These are phyloP conservation scores for Uloborus plumipes DNA, from an alignment of 2,888 invertebrate genomes.

Conservation along the genomic window DNA sequence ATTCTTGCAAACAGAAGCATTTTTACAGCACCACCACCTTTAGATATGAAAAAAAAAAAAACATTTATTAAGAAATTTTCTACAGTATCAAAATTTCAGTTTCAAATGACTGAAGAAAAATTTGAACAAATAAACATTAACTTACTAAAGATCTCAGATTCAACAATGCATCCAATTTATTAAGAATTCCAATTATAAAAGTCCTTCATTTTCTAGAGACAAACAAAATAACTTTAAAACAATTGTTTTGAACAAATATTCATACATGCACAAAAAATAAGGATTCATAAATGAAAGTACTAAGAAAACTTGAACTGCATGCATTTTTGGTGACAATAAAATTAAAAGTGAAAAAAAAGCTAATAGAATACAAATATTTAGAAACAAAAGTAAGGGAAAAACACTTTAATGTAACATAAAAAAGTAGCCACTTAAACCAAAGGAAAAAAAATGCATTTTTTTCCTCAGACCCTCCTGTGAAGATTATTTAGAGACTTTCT, in stretches of 20 bases:
- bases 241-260: no score
- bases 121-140: no score
- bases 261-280: no score
- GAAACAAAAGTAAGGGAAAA: not conserved
- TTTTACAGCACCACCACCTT: not conserved
- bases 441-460: slow-evolving; percentile 2
- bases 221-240: no score
- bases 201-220: no score
- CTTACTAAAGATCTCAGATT: no score
- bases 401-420: not conserved
- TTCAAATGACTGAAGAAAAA: no score
- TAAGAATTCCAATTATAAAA: no score
- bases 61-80: no score
- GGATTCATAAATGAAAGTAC: not conserved
- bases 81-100: no score
- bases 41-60: no score
- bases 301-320: not conserved
- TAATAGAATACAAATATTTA: not conserved
- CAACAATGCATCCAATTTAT: no score
- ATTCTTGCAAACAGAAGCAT: not conserved
- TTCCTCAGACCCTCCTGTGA: not conserved
- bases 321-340: not conserved
- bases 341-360: not conserved
- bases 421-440: not conserved
- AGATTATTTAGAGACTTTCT: slow-evolving; percentile 58